Percentiles rank a stretch among this genome's conserved stretches.
Evolutionary conservation across 2,888 invertebrate genomes (phyloP).

Genomic region (Cheilosia grossa): DNA sequence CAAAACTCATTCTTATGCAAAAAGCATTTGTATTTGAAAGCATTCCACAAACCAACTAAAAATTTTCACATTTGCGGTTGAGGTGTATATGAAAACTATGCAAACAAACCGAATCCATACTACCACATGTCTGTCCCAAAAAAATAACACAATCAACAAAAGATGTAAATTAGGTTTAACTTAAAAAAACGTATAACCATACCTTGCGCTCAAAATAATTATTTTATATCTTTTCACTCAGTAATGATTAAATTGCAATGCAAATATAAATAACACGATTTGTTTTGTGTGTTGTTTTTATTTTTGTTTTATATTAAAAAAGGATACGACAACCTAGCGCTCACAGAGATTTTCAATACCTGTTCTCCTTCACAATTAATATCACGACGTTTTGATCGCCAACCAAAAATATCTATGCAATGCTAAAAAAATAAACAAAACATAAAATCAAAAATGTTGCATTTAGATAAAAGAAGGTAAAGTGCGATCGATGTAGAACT

Average conservation of each 20-base stretch:
- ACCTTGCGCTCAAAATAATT: constrained; percentile 68
- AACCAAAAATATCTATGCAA: constrained; percentile 53
- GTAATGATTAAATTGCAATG: constrained; percentile 58
- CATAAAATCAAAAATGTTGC: constrained; percentile 52
- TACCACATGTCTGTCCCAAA: neutral
- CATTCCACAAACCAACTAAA: neutral
- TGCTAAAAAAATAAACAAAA: constrained; percentile 70
- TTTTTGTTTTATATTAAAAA: constrained; percentile 31
- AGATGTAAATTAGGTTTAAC: neutral
- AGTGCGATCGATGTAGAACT: neutral
- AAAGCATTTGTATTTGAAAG: neutral
- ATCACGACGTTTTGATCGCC: constrained; percentile 53
- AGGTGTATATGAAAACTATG: too few species aligned
- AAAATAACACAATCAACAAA: neutral
- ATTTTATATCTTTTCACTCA: constrained; percentile 56
- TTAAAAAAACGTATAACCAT: neutral
- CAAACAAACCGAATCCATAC: too few species aligned
- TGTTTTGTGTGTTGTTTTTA: neutral
- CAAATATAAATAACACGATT: constrained; percentile 31
- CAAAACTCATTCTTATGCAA: neutral
- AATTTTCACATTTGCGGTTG: too few species aligned
- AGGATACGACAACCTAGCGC: constrained; percentile 70
- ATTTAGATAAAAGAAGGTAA: constrained; percentile 7
- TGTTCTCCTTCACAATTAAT: constrained; percentile 72
- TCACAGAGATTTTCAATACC: constrained; percentile 69